Evolutionary conservation across 2,113 vertebrate genomes (phyloP).

Genomic region (Coregonus clupeaformis): DNA sequence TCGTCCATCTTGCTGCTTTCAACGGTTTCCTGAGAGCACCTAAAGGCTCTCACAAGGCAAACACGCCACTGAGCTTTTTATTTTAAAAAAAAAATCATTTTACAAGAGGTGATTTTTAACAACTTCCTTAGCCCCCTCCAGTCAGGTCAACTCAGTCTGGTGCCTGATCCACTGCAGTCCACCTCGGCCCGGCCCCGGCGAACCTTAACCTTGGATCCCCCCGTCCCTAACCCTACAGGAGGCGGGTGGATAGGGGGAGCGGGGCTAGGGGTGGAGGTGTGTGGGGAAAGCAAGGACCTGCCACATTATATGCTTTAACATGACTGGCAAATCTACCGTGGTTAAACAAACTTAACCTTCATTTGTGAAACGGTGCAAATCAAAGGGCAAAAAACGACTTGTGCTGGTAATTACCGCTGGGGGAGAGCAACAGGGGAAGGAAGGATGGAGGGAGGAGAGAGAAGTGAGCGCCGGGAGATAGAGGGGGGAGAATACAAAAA

Average conservation of each 20-base stretch:
- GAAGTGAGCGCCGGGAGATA: conserved; percentile 1
- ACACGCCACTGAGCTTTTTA: conserved; percentile 11
- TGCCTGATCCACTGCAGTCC: conserved; percentile 62
- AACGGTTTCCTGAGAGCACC: not conserved
- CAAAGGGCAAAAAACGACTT: conserved; percentile 84
- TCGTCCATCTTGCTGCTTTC: not conserved
- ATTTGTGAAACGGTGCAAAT: conserved; percentile 92
- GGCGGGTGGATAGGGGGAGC: conserved; percentile 21
- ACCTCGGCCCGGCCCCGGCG: conserved; percentile 67
- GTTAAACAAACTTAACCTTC: conserved; percentile 99
- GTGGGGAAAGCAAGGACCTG: conserved; percentile 69
- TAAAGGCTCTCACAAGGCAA: conserved; percentile 16
- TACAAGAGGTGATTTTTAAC: conserved; percentile 62
- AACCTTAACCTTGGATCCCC: conserved; percentile 88
- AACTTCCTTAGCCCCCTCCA: conserved; percentile 52
- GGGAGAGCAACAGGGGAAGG: conserved; percentile 71
- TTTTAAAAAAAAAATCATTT: conserved; percentile 54
- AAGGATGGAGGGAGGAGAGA: conserved; percentile 44
- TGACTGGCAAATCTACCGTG: conserved; percentile 93
- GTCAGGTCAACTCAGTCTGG: conserved; percentile 52
- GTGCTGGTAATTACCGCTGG: conserved; percentile 90
- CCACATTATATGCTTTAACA: conserved; percentile 95
- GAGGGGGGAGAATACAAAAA: conserved; percentile 66
- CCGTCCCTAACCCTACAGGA: conserved; percentile 53
- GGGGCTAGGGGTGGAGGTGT: conserved; percentile 37